Conservation (phyloP, 2,888 invertebrate species). For the Melangyna quadrimaculata region DNA sequence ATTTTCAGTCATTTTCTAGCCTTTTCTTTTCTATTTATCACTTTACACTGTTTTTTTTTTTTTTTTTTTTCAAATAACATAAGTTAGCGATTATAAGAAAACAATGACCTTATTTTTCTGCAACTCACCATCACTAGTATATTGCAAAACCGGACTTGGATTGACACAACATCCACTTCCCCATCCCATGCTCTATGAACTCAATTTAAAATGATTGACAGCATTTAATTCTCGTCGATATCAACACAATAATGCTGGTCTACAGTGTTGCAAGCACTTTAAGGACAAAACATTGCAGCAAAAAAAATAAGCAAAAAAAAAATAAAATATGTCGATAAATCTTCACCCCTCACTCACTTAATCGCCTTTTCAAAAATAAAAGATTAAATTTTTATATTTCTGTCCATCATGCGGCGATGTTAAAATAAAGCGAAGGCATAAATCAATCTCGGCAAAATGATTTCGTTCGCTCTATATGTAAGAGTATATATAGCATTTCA, state of each 20-base stretch:
- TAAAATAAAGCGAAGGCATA: constrained; percentile 51
- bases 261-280: constrained; percentile 7
- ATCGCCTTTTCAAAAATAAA: constrained; percentile 55
- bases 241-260: constrained; percentile 40
- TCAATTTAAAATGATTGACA: constrained; percentile 59
- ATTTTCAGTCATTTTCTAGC: too few relatives aligned
- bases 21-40: neutral
- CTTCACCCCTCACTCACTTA: constrained; percentile 53
- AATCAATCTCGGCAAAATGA: constrained; percentile 61
- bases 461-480: constrained; percentile 6
- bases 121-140: neutral
- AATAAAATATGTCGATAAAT: constrained; percentile 44
- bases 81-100: neutral
- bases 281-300: constrained; percentile 36
- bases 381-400: constrained; percentile 46
- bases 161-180: neutral
- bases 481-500: neutral
- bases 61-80: neutral
- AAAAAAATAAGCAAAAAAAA: constrained; percentile 32
- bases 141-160: neutral
- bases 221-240: constrained; percentile 53
- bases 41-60: too few relatives aligned
- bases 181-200: neutral
- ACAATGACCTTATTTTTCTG: neutral
- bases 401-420: constrained; percentile 63